These are phyloP conservation scores for Pararge aegeria DNA, from an alignment of 1,140 invertebrate species.

Conservation along the genomic window DNA sequence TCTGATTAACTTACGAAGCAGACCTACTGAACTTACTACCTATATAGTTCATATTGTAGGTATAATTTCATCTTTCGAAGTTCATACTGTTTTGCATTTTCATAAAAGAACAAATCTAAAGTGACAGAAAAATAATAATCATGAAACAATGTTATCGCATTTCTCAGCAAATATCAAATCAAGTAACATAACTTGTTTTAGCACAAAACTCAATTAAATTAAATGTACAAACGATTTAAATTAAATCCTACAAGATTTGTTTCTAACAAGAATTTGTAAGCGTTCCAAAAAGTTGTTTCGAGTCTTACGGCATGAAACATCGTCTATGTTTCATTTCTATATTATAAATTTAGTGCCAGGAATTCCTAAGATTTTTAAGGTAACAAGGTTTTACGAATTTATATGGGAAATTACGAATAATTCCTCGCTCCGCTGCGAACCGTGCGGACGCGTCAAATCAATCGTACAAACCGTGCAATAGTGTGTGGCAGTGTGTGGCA, in stretches of 20 bases:
- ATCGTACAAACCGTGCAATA: no score
- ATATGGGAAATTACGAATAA: no score
- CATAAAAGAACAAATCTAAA: no score
- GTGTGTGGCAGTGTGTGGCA: no score
- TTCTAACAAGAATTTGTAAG: background rate
- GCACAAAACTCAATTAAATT: slow-evolving; percentile 3
- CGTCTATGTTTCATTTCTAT: background rate
- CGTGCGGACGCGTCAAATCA: no score
- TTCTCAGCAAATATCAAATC: background rate
- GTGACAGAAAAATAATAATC: background rate
- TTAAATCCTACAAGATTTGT: background rate
- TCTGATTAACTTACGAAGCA: no score
- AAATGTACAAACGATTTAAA: slow-evolving; percentile 3
- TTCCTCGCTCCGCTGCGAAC: no score
- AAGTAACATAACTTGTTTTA: background rate
- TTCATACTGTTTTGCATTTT: no score
- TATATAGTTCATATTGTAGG: no score
- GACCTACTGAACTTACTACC: no score
- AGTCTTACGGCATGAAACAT: background rate
- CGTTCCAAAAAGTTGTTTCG: background rate
- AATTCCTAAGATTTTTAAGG: background rate
- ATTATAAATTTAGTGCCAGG: background rate
- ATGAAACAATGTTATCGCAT: background rate
- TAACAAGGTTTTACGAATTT: no score
- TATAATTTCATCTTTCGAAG: no score